Conservation (phyloP, 2,797 vertebrate species). For the Sebastolobus alascanus region DNA sequence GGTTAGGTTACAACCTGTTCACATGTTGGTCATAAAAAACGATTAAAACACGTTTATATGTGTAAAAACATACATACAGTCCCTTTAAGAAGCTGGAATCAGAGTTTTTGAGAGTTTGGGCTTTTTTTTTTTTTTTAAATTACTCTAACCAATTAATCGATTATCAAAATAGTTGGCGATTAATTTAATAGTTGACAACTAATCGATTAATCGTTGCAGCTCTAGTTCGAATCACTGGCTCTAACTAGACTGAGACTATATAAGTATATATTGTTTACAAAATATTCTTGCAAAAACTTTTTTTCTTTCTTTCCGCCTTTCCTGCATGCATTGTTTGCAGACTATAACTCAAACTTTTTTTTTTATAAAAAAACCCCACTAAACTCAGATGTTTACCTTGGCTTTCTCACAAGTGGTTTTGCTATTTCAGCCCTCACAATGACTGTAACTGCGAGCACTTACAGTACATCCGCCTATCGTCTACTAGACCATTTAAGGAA, state of each 20-base stretch:
- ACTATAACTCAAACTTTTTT: background rate
- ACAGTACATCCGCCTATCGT: constrained; percentile 20
- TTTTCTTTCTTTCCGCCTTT: background rate
- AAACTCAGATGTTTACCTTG: constrained; percentile 44
- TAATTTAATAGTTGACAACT: too few species aligned
- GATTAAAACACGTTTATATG: too few species aligned
- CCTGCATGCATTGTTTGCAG: constrained; percentile 1
- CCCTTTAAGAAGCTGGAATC: too few species aligned
- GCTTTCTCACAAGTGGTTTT: constrained; percentile 14
- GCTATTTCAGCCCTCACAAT: constrained; percentile 35
- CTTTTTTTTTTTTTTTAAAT: too few species aligned
- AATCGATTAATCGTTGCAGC: too few species aligned
- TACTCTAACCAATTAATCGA: too few species aligned
- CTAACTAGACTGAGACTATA: constrained; percentile 40
- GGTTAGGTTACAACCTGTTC: too few species aligned
- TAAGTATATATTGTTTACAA: constrained; percentile 27
- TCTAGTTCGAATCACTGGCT: constrained; percentile 38
- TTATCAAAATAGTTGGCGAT: too few species aligned
- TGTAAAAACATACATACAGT: too few species aligned
- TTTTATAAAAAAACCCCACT: constrained; percentile 1
- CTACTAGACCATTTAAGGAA: constrained; percentile 48
- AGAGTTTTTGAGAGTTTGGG: too few species aligned
- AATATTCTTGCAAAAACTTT: background rate
- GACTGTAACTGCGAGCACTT: constrained; percentile 31
- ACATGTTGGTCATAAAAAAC: too few species aligned